These are phyloP conservation scores for Troides aeacus DNA, from an alignment of 2,888 invertebrate genomes.

Conservation along the genomic window DNA sequence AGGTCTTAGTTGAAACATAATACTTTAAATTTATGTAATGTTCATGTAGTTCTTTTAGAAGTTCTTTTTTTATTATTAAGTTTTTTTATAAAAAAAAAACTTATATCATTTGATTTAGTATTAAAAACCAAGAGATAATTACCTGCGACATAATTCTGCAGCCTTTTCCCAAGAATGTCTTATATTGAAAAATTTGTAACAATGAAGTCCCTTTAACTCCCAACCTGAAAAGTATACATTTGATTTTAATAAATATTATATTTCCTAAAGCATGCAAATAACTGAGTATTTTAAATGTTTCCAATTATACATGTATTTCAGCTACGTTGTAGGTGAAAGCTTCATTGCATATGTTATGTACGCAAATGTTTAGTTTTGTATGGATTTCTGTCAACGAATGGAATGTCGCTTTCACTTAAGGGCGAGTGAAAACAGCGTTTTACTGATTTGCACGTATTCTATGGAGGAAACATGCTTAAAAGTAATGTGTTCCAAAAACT, in stretches of 20 bases:
- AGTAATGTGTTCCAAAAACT: not conserved
- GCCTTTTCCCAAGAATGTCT: constrained; percentile 98
- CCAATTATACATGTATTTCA: constrained; percentile 26
- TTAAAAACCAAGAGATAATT: constrained; percentile 50
- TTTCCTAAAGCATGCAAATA: not conserved
- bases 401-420: constrained; percentile 31
- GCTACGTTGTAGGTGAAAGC: constrained; percentile 32
- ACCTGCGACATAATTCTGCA: constrained; percentile 96
- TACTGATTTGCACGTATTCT: constrained; percentile 22
- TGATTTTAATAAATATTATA: constrained; percentile 12
- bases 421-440: constrained; percentile 28
- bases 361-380: constrained; percentile 46
- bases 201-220: constrained; percentile 94
- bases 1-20: too few species aligned
- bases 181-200: constrained; percentile 97
- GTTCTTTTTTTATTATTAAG: not conserved
- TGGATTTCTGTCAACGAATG: constrained; percentile 28
- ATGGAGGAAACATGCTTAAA: not conserved
- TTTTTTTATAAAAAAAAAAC: too few species aligned
- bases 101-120: not conserved
- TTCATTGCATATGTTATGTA: constrained; percentile 38
- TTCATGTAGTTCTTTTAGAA: too few species aligned
- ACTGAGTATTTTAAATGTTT: constrained; percentile 6
- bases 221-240: constrained; percentile 86
- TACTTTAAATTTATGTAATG: too few species aligned